Evolutionary conservation across 2,797 vertebrate genomes (phyloP).

Genomic region (Onychomys arenicola): DNA sequence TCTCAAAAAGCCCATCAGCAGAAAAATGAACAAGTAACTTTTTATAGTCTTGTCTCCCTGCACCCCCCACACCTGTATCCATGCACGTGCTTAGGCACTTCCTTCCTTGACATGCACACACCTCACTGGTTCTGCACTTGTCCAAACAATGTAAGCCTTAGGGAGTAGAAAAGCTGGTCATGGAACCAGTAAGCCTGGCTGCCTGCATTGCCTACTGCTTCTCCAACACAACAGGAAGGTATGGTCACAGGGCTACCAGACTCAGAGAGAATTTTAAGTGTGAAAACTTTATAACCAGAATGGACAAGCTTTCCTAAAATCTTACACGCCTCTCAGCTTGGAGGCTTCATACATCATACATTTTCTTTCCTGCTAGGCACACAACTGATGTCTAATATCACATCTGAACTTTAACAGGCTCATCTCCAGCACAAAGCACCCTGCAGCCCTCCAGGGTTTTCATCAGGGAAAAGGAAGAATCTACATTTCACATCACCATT

Average conservation of each 20-base stretch:
- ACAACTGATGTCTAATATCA: conserved; percentile 78
- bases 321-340: conserved; percentile 67
- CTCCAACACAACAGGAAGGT: background rate
- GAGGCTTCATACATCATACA: conserved; percentile 75
- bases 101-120: background rate
- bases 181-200: background rate
- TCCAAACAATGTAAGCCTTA: background rate
- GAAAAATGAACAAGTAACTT: background rate
- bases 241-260: background rate
- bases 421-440: conserved; percentile 72
- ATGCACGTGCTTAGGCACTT: too few species aligned
- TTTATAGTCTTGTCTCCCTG: background rate
- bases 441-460: conserved; percentile 79
- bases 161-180: background rate
- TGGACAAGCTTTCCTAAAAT: conserved; percentile 69
- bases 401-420: conserved; percentile 78
- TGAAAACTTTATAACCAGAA: conserved; percentile 29
- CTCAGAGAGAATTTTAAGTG: conserved; percentile 3
- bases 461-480: conserved; percentile 82
- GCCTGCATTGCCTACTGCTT: background rate
- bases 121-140: background rate
- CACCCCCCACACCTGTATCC: too few species aligned
- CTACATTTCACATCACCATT: conserved; percentile 87
- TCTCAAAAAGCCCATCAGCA: background rate
- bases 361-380: conserved; percentile 78